Conservation (phyloP, 1,140 invertebrate species). For the Choristoneura fumiferana region DNA sequence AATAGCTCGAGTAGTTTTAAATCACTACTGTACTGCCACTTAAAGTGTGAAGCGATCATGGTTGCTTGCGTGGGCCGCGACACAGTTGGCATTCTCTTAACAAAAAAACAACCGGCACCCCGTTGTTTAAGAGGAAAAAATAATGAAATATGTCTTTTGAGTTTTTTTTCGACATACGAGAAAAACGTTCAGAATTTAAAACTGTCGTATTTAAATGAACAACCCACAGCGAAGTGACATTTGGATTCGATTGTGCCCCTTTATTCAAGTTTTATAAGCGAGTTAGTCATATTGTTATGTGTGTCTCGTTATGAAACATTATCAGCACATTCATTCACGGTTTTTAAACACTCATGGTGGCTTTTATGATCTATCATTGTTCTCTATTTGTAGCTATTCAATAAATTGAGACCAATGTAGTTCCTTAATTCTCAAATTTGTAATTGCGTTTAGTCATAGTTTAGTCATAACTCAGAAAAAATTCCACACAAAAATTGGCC, state of each 20-base stretch:
- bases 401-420: too few species aligned
- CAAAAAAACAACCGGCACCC: constrained; percentile 69
- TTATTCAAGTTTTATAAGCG: neutral
- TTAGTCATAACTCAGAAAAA: too few species aligned
- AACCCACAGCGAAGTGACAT: constrained; percentile 51
- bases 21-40: constrained; percentile 67
- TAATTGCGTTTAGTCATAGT: too few species aligned
- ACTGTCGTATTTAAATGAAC: constrained; percentile 61
- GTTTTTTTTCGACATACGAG: constrained; percentile 68
- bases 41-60: constrained; percentile 73
- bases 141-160: constrained; percentile 73
- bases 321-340: neutral
- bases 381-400: too few species aligned
- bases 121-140: constrained; percentile 74
- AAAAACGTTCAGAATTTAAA: constrained; percentile 62
- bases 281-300: constrained; percentile 1
- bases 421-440: too few species aligned
- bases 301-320: constrained; percentile 4
- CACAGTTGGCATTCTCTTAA: constrained; percentile 56
- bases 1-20: constrained; percentile 55
- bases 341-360: neutral
- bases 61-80: constrained; percentile 53
- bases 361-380: constrained; percentile 5
- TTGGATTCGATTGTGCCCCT: constrained; percentile 25
- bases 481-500: too few species aligned